phyloP scores from a whole-genome alignment of 2,113 vertebrate species.

The Strigops habroptila region DNA sequence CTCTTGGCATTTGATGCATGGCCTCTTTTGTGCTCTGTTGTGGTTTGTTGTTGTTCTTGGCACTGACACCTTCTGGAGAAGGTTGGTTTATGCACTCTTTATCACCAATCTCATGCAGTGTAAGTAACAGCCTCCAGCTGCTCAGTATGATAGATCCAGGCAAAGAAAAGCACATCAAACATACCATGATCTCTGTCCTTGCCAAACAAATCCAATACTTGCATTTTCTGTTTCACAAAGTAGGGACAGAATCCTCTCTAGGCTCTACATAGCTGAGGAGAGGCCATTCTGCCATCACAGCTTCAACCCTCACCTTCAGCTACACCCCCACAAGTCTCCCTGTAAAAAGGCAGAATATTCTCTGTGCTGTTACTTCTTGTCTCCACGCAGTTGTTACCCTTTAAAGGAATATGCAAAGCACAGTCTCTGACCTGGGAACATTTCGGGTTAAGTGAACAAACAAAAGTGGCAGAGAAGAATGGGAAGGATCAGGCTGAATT shows the following conservation, averaged over 20 bases:
- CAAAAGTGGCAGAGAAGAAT: not conserved
- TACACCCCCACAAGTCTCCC: not conserved
- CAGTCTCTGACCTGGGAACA: not conserved
- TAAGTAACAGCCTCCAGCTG: not conserved
- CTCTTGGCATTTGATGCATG: not conserved
- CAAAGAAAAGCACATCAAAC: not conserved
- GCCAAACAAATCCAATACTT: not conserved
- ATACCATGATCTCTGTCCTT: not conserved
- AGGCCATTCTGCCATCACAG: not conserved
- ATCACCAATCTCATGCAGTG: not conserved
- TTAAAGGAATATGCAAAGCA: not conserved
- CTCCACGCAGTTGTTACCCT: not conserved
- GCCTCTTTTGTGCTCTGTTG: not conserved
- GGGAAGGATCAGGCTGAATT: not conserved
- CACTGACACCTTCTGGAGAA: not conserved
- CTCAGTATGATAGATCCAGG: not conserved
- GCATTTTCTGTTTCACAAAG: not conserved
- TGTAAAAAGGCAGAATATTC: not conserved
- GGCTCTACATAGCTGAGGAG: not conserved
- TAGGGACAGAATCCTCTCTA: not conserved
- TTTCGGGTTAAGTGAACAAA: not conserved
- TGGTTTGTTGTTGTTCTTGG: not conserved
- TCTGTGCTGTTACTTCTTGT: not conserved
- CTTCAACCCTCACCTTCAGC: not conserved
- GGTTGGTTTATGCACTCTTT: not conserved